These are phyloP conservation scores for Sebastes kiyomatsui DNA, from an alignment of 2,797 vertebrate genomes.

Conservation along the genomic window DNA sequence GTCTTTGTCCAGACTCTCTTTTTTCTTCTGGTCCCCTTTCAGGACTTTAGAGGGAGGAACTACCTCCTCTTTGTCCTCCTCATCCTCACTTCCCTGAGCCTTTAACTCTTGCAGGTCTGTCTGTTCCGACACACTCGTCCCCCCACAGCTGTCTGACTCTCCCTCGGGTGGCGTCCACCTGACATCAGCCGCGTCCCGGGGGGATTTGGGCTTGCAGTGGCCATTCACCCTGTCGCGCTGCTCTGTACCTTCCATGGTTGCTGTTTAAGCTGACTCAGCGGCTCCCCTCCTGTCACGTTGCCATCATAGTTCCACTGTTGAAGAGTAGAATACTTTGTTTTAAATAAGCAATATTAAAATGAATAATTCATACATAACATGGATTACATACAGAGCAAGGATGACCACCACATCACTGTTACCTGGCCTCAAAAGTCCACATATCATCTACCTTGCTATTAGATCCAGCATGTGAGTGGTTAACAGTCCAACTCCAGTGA, in stretches of 20 bases:
- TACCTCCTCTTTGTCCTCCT: constrained; percentile 55
- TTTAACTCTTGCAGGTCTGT: constrained; percentile 72
- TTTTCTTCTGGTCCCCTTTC: constrained; percentile 79
- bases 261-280: constrained; percentile 75
- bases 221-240: constrained; percentile 66
- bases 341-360: neutral
- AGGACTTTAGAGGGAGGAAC: constrained; percentile 44
- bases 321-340: constrained; percentile 23
- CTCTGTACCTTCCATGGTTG: constrained; percentile 79
- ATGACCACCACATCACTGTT: neutral
- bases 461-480: constrained; percentile 11
- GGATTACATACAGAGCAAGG: neutral
- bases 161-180: constrained; percentile 63
- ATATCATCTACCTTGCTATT: neutral
- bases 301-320: constrained; percentile 62
- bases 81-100: constrained; percentile 61
- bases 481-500: constrained; percentile 12
- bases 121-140: constrained; percentile 61
- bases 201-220: constrained; percentile 59
- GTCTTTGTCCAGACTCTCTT: constrained; percentile 78
- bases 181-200: constrained; percentile 57
- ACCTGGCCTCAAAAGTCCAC: neutral
- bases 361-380: neutral
- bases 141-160: constrained; percentile 74
- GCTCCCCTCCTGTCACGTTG: constrained; percentile 79